These are phyloP conservation scores for Drosophila leonis DNA, from an alignment of 2,888 invertebrate species.

Conservation along the genomic window DNA sequence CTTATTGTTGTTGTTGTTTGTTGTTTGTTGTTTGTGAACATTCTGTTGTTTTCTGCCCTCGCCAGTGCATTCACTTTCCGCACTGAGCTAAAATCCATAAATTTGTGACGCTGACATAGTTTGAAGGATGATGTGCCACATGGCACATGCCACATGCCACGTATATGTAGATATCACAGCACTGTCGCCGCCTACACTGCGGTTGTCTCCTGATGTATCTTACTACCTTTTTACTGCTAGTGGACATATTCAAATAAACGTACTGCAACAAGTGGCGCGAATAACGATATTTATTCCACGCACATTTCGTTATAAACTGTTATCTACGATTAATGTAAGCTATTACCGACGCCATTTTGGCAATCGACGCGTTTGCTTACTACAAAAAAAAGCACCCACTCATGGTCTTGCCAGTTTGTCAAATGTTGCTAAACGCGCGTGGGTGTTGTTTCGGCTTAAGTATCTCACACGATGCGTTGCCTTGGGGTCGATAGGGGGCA, in stretches of 20 bases:
- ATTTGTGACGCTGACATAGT: constrained; percentile 57
- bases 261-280: constrained; percentile 60
- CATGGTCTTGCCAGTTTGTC: constrained; percentile 22
- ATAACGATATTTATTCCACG: not conserved
- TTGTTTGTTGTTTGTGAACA: constrained; percentile 24
- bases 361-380: constrained; percentile 13
- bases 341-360: constrained; percentile 63
- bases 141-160: constrained; percentile 14
- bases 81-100: constrained; percentile 58
- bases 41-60: constrained; percentile 14
- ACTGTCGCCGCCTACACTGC: constrained; percentile 31
- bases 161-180: constrained; percentile 3
- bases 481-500: not conserved
- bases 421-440: constrained; percentile 51
- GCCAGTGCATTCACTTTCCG: constrained; percentile 27
- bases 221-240: constrained; percentile 29
- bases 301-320: constrained; percentile 42
- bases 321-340: constrained; percentile 35
- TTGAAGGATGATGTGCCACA: constrained; percentile 61
- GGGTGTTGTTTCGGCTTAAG: constrained; percentile 63
- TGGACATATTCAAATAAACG: constrained; percentile 39
- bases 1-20: constrained; percentile 5
- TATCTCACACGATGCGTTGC: constrained; percentile 37
- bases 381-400: constrained; percentile 16
- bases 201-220: constrained; percentile 37